phyloP scores from a whole-genome alignment of 2,113 vertebrate genomes.

The Trichechus manatus region DNA sequence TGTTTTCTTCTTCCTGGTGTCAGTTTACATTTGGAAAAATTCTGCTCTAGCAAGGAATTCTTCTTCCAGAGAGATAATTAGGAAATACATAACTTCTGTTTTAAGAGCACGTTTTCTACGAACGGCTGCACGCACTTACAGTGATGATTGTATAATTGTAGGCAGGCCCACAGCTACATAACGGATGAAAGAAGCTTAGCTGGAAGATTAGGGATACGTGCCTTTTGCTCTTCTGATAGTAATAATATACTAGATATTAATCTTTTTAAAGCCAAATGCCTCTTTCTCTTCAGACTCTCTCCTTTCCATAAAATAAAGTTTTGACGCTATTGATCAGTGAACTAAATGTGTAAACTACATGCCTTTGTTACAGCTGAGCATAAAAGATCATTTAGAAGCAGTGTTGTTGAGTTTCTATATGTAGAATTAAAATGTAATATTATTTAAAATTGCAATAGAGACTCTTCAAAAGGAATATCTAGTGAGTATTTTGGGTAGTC shows the following conservation, averaged over 20 bases:
- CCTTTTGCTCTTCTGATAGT: slow-evolving; percentile 27
- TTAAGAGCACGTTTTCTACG: slow-evolving; percentile 56
- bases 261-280: slow-evolving; percentile 26
- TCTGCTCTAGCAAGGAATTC: slow-evolving; percentile 47
- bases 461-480: slow-evolving; percentile 57
- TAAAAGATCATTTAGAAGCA: slow-evolving; percentile 63
- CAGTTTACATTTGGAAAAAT: background rate
- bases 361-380: slow-evolving; percentile 29
- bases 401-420: slow-evolving; percentile 30
- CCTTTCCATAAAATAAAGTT: slow-evolving; percentile 45
- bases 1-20: background rate
- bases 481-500: background rate
- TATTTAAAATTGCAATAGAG: background rate
- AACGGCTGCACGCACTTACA: background rate
- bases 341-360: background rate
- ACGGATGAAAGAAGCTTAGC: background rate
- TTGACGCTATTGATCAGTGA: slow-evolving; percentile 50
- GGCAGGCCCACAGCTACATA: background rate
- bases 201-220: background rate
- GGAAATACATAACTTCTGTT: slow-evolving; percentile 59
- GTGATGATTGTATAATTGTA: slow-evolving; percentile 48
- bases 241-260: slow-evolving; percentile 59
- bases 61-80: slow-evolving; percentile 67
- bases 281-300: slow-evolving; percentile 63
- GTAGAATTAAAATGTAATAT: slow-evolving; percentile 43